phyloP scores from a whole-genome alignment of 2,888 invertebrate genomes.

The Lasioglossum pauxillum region DNA sequence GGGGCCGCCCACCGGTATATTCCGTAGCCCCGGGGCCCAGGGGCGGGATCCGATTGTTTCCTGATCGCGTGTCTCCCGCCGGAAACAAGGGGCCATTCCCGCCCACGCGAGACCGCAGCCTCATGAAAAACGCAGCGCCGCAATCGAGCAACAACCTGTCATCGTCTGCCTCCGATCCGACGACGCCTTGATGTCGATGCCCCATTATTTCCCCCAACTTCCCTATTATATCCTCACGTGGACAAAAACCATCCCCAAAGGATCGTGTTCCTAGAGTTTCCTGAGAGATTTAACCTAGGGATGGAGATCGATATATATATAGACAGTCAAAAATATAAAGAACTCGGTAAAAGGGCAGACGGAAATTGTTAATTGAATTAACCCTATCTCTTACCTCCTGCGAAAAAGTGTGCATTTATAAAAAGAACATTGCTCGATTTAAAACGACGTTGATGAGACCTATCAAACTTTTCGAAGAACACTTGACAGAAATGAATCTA shows the following conservation, averaged over 20 bases:
- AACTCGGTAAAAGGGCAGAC: neutral
- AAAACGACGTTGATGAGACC: neutral
- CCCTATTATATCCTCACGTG: neutral
- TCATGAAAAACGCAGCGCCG: slow-evolving; percentile 41
- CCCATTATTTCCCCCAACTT: neutral
- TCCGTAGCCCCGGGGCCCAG: slow-evolving; percentile 24
- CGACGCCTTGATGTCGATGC: slow-evolving; percentile 20
- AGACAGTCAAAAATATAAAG: neutral
- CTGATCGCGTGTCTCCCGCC: slow-evolving; percentile 51
- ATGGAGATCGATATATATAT: neutral
- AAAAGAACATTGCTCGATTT: neutral
- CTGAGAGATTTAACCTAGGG: neutral
- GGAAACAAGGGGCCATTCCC: slow-evolving; percentile 31
- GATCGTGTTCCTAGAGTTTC: neutral
- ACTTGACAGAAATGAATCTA: too few species aligned
- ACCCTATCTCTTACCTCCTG: neutral
- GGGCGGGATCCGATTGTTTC: slow-evolving; percentile 22
- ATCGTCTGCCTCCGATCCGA: slow-evolving; percentile 23
- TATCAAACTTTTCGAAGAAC: neutral
- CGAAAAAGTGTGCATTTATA: neutral
- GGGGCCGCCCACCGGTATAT: slow-evolving; percentile 23
- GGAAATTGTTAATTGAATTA: neutral
- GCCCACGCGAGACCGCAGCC: slow-evolving; percentile 39
- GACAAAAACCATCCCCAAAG: neutral
- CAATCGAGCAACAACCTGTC: slow-evolving; percentile 41